These are phyloP conservation scores for Lucilia cuprina DNA, from an alignment of 1,140 invertebrate genomes.

Conservation along the genomic window DNA sequence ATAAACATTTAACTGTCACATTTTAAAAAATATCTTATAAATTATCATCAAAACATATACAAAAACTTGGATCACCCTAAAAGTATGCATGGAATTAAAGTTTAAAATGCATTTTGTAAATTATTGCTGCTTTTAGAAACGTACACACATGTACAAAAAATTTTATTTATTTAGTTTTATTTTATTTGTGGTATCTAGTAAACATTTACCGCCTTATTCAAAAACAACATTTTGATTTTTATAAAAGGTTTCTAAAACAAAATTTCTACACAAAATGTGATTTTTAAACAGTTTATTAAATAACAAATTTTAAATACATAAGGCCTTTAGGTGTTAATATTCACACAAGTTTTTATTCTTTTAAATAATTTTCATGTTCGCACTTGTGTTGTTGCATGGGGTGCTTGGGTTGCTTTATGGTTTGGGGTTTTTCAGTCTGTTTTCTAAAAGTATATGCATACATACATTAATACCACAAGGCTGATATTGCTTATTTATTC, in stretches of 20 bases:
- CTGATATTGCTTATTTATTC: not conserved
- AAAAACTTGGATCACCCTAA: not conserved
- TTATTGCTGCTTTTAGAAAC: not conserved
- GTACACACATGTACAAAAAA: not conserved
- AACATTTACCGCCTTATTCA: no score
- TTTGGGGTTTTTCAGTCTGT: no score
- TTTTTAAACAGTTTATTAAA: no score
- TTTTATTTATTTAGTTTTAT: not conserved
- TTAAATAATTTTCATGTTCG: not conserved
- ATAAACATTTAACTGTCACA: no score
- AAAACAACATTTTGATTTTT: no score
- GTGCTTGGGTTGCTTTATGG: no score
- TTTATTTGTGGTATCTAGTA: not conserved
- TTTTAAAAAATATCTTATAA: no score
- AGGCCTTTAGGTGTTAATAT: not conserved
- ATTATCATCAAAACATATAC: not conserved
- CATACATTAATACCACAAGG: not conserved
- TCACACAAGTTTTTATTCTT: constrained; percentile 4
- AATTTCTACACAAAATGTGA: no score
- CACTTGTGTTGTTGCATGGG: not conserved
- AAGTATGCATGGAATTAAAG: not conserved
- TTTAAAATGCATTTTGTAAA: not conserved
- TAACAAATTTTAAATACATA: no score
- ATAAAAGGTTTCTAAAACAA: no score
- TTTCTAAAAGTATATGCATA: not conserved